Conservation (phyloP, 1,140 invertebrate species). For the Argopecten irradians region DNA sequence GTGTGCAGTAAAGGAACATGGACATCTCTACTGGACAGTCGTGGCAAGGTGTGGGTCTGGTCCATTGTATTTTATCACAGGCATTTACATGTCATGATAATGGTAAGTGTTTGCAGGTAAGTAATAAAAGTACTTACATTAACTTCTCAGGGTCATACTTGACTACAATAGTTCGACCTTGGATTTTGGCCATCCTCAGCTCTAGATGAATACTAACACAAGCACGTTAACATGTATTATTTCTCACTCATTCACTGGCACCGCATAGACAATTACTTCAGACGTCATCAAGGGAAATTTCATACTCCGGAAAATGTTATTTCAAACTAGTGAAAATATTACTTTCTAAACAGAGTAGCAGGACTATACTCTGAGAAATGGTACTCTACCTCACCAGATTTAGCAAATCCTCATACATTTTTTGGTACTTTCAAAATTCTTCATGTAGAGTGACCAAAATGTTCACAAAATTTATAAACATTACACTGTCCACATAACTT, state of each 20-base stretch:
- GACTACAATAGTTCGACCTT: slow-evolving; percentile 41
- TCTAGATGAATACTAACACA: neutral
- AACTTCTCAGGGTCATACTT: slow-evolving; percentile 45
- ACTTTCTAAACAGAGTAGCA: too few species aligned
- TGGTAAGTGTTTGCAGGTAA: neutral
- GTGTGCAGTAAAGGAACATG: too few species aligned
- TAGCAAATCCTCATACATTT: neutral
- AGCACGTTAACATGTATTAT: neutral
- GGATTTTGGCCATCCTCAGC: slow-evolving; percentile 41
- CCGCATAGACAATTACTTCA: too few species aligned
- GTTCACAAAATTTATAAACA: neutral
- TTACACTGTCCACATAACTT: neutral
- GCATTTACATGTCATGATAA: neutral
- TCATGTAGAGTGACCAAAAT: too few species aligned
- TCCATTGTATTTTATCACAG: neutral
- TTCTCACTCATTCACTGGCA: neutral
- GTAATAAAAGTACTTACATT: slow-evolving; percentile 41
- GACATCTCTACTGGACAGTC: too few species aligned
- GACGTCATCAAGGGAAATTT: too few species aligned
- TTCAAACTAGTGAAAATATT: too few species aligned
- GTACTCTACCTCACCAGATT: neutral
- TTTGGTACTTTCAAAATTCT: too few species aligned
- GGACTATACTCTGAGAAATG: neutral
- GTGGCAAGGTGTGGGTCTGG: too few species aligned
- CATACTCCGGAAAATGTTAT: too few species aligned